Conservation (phyloP, 2,888 invertebrate genomes). For the Troides helena region DNA sequence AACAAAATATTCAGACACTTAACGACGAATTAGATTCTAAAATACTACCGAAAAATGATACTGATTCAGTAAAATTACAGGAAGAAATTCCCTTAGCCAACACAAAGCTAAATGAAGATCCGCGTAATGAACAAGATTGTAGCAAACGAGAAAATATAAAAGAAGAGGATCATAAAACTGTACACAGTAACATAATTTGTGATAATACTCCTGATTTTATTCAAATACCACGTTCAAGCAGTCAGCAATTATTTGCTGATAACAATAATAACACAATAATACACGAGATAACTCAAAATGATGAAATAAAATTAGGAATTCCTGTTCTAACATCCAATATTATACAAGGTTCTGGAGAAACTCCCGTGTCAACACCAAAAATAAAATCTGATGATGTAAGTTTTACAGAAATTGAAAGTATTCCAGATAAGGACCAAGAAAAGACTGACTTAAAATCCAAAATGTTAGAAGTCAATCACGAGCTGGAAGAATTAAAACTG, state of each 20-base stretch:
- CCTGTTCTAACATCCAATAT: slow-evolving; percentile 41
- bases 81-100: background rate
- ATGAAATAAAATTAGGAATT: slow-evolving; percentile 42
- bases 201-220: slow-evolving; percentile 58
- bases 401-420: slow-evolving; percentile 38
- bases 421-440: slow-evolving; percentile 39
- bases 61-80: background rate
- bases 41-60: background rate
- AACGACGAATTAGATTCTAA: background rate
- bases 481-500: slow-evolving; percentile 66
- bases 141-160: slow-evolving; percentile 41
- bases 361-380: slow-evolving; percentile 44
- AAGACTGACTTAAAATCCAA: slow-evolving; percentile 69
- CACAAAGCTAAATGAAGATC: background rate
- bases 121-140: background rate
- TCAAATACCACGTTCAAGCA: slow-evolving; percentile 58
- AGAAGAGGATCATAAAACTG: slow-evolving; percentile 37
- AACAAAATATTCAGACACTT: background rate
- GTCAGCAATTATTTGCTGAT: slow-evolving; percentile 53
- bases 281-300: slow-evolving; percentile 51
- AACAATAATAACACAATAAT: slow-evolving; percentile 67
- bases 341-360: slow-evolving; percentile 51
- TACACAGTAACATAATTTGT: slow-evolving; percentile 29
- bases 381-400: slow-evolving; percentile 36
- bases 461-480: slow-evolving; percentile 70